Evolutionary conservation across 1,140 invertebrate genomes (phyloP), one percentile per base, ranked within the genome.

Genomic region (Drosophila repleta): DNA sequence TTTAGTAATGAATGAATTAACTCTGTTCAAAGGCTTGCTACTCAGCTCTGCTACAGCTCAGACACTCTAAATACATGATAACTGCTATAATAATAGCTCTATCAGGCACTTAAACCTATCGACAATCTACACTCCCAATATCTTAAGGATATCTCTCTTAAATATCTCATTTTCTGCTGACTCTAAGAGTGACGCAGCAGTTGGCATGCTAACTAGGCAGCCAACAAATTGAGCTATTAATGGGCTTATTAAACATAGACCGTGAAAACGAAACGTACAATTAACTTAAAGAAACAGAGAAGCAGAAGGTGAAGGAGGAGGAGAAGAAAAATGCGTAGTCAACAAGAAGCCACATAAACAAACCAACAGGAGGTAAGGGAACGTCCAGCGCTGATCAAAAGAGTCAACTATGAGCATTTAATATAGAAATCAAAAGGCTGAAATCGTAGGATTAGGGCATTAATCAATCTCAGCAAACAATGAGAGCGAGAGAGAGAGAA

Each of bases 151-250:
- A 13, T 2, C 3, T 35, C 32, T 35, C 7, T 3, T 35, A 1
- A 15, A 21, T 46, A 13, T 21, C 10, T 46, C 11, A 46, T 13
- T 46, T 13, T 11, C 7, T 17, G 39, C 15, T 17, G 39, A 43
- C 4, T 2, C 7, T 8, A 39, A 41, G n/a, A 11, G 4, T 21
- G 45, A 21, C 20, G 8, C 11, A 21, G 45, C 18, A 46, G 18
- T 8, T 46, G 10, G 45, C 13, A 46, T 46, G 45, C 45, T 46
- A 43, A 35, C 53, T 8, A 45, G 49, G 81, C 74, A 72, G 77
- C 49, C 68, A 74, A 74, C 81, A 87, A 85, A 85, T 85, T 85
- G 82, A 87, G 70, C 85, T 74, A 85, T 85, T 85, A 83, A 85
- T 75, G 66, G 82, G 78, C 74, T 85, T 79, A 85, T 85, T 85